These are phyloP conservation scores for Zonitis immaculata DNA, from an alignment of 2,888 invertebrate species.

Conservation along the genomic window DNA sequence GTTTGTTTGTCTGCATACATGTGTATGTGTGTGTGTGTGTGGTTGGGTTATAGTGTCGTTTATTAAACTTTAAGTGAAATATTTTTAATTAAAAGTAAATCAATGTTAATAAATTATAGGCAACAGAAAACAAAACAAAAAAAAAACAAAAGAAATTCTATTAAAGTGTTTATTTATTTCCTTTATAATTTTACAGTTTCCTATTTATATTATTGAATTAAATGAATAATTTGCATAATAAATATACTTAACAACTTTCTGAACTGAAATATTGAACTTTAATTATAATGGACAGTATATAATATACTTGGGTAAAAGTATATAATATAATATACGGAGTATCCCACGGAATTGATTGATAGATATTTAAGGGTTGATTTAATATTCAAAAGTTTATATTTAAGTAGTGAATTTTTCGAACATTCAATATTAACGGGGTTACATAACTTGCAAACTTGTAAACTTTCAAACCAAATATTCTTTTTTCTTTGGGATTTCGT, in stretches of 20 bases:
- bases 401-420: too few relatives aligned
- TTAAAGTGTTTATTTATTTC: not conserved
- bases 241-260: constrained; percentile 4
- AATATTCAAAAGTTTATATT: too few relatives aligned
- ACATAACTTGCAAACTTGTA: too few relatives aligned
- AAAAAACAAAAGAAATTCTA: not conserved
- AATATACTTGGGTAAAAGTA: not conserved
- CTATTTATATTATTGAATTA: not conserved
- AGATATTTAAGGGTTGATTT: too few relatives aligned
- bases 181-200: not conserved
- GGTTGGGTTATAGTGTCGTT: not conserved
- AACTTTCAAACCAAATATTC: too few relatives aligned
- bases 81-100: not conserved
- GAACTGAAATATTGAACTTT: constrained; percentile 10
- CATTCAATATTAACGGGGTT: too few relatives aligned
- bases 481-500: too few relatives aligned
- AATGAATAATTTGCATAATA: constrained; percentile 7
- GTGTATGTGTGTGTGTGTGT: too few relatives aligned
- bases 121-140: not conserved
- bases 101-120: not conserved
- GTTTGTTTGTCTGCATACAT: too few relatives aligned
- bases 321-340: constrained; percentile 11
- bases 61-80: not conserved
- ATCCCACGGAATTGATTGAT: too few relatives aligned
- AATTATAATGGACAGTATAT: constrained; percentile 9